phyloP scores from a whole-genome alignment of 2,113 vertebrate species.

The Steatornis caripensis region DNA sequence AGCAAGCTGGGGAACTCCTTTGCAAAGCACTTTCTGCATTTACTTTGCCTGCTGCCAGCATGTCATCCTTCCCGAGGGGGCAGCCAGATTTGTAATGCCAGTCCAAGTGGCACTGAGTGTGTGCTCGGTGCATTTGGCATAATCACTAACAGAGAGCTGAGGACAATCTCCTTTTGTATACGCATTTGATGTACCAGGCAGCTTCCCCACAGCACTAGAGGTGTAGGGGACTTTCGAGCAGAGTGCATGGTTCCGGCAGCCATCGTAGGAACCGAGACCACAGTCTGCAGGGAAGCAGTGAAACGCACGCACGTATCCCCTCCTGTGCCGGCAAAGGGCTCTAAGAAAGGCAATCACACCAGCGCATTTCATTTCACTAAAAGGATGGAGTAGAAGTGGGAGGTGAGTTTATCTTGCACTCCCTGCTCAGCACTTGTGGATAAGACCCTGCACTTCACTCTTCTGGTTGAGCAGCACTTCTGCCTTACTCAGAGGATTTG shows the following conservation, averaged over 20 bases:
- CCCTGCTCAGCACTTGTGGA: not conserved
- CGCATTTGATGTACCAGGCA: fast-evolving
- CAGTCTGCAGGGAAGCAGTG: not conserved
- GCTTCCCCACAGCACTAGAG: fast-evolving
- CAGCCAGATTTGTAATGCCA: not conserved
- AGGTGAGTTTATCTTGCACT: not conserved
- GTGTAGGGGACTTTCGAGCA: not conserved
- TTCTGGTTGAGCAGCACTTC: not conserved
- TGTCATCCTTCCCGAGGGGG: not conserved
- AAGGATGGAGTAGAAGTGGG: not conserved
- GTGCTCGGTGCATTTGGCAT: fast-evolving
- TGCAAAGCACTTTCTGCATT: not conserved
- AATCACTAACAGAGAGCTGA: fast-evolving
- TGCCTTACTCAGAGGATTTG: not conserved
- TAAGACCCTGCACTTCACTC: not conserved
- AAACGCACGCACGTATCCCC: fast-evolving
- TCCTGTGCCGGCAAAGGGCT: fast-evolving
- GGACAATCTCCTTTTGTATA: not conserved
- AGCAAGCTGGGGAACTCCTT: not conserved
- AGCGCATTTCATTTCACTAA: not conserved
- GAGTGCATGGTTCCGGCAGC: not conserved
- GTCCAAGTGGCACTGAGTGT: fast-evolving
- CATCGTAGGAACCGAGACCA: not conserved
- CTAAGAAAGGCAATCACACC: not conserved
- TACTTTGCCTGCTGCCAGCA: not conserved